These are phyloP conservation scores for Drosophila prosaltans DNA, from an alignment of 1,140 invertebrate species.

Conservation along the genomic window DNA sequence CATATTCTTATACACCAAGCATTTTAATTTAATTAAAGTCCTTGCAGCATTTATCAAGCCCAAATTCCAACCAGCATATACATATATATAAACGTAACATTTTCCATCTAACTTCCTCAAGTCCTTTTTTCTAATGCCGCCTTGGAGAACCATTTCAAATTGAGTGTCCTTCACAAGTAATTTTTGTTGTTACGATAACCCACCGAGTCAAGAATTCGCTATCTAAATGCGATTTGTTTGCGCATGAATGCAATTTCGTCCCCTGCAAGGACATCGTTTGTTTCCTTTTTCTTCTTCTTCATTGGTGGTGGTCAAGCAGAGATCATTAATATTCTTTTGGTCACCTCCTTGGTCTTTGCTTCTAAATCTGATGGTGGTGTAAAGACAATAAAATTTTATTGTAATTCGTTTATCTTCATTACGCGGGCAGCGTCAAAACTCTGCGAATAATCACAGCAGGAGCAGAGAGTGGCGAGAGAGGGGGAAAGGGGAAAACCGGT, in stretches of 20 bases:
- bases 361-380: conserved; percentile 43
- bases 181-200: neutral
- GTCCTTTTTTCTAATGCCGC: neutral
- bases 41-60: neutral
- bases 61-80: neutral
- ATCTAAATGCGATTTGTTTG: conserved; percentile 52
- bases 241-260: conserved; percentile 28
- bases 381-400: conserved; percentile 72
- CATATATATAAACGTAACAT: too few species aligned
- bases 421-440: conserved; percentile 70
- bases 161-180: conserved; percentile 1
- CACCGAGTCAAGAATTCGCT: conserved; percentile 14
- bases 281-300: neutral
- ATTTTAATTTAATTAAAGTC: too few species aligned
- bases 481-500: conserved; percentile 43
- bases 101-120: neutral
- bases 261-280: conserved; percentile 31
- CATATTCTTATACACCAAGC: too few species aligned
- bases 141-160: neutral
- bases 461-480: neutral
- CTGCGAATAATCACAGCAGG: conserved; percentile 54
- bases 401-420: conserved; percentile 80
- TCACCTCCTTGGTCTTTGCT: conserved; percentile 15
- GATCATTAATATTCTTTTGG: conserved; percentile 67
- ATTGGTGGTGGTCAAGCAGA: conserved; percentile 41